Base-by-base conservation (phyloP, 2,113 vertebrate genomes). In the Azemiops feae region DNA sequence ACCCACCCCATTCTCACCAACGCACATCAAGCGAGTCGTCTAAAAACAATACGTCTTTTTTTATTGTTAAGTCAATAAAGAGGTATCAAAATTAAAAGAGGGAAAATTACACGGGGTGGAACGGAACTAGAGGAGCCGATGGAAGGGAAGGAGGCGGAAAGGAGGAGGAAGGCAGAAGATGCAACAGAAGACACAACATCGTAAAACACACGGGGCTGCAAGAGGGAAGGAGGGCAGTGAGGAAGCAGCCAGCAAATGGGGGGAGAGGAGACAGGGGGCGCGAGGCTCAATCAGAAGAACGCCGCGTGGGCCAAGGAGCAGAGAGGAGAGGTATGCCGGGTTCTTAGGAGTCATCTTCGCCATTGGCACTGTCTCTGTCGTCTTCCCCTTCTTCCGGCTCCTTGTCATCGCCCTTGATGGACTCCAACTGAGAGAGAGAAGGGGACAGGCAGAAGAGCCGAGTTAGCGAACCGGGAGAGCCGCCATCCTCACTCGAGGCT, bases 1-100 rank as follows among this genome's bases (percentile, higher is more conserved):
- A 8, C 7, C 0, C 85, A 8, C 7, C 0, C 85, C 85, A 1
- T 14, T n/a, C 52, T 6, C 25, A 54, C 64, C 81, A 57, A 89
- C 0, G 5, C 47, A 90, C 55, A 3, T 53, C 50, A 96, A 94
- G 95, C 92, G 94, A 96, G 95, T 89, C 88, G 91, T 94, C 95
- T 97, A 97, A 97, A 97, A 97, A 97, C 96, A 96, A 97, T 97
- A 97, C 97, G 96, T 95, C 96, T 93, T 96, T 97, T 97, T 96
- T 93, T 90, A 96, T 97, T 97, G 96, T 97, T 96, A 97, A 97
- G 96, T 97, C 96, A 94, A 93, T 96, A 96, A 97, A 97, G 96
- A 97, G 95, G 97, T 97, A 97, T 97, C 97, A 97, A 97, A 97
- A 97, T 96, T 95, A 96, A 97, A 94, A 96, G 96, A 96, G 96